These are phyloP conservation scores for Aphelocoma coerulescens DNA, from an alignment of 2,113 vertebrate species.

Conservation along the genomic window DNA sequence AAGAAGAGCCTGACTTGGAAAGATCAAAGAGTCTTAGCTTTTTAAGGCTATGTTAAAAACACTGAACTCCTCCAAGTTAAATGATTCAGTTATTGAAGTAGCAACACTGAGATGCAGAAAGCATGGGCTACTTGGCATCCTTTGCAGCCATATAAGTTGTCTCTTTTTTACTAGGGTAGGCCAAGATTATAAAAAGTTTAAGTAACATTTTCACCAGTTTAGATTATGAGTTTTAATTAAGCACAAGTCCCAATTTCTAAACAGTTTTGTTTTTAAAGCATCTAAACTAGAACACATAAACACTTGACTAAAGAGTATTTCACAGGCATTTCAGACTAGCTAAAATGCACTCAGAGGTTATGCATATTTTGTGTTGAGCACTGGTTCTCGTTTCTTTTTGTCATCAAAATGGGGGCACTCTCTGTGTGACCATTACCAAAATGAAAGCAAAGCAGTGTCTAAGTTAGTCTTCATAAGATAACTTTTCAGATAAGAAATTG, in stretches of 20 bases:
- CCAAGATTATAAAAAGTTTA: background rate
- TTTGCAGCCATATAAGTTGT: accelerated
- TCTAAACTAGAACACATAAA: background rate
- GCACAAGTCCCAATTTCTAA: background rate
- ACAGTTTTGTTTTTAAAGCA: background rate
- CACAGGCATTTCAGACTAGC: background rate
- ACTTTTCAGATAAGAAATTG: background rate
- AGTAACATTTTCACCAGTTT: background rate
- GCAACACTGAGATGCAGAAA: background rate
- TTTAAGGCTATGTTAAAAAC: background rate
- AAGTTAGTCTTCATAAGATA: accelerated
- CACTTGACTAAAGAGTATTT: too few species aligned
- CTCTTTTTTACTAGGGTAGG: background rate
- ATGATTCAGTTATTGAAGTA: background rate
- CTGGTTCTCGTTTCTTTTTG: background rate
- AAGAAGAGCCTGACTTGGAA: background rate
- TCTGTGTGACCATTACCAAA: background rate
- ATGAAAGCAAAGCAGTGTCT: background rate
- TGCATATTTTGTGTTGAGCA: accelerated
- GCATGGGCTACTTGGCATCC: too few species aligned
- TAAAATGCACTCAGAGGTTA: accelerated
- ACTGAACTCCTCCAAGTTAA: background rate
- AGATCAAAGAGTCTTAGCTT: background rate
- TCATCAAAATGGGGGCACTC: background rate
- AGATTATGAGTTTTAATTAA: background rate